Evolutionary conservation across 2,888 invertebrate genomes (phyloP).

Genomic region (Cyclophora punctaria): DNA sequence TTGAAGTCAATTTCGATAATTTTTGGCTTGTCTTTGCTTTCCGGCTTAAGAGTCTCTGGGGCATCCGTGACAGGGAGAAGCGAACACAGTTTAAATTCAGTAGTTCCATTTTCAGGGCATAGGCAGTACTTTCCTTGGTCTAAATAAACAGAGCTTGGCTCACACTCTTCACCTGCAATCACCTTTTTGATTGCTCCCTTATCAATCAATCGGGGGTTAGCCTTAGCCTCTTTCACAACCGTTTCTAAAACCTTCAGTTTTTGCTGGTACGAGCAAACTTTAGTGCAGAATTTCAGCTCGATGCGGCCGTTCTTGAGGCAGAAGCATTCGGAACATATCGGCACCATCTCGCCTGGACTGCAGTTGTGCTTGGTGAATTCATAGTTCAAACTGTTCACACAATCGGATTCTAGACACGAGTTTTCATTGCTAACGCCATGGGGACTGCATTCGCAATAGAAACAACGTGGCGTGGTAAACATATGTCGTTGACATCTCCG

Average conservation of each 20-base stretch:
- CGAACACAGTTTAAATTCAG: constrained; percentile 40
- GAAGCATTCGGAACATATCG: constrained; percentile 54
- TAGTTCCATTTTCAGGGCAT: constrained; percentile 43
- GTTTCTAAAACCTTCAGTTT: constrained; percentile 47
- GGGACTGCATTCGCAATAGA: constrained; percentile 50
- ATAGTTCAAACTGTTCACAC: constrained; percentile 35
- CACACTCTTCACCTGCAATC: constrained; percentile 28
- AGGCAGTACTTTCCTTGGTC: constrained; percentile 46
- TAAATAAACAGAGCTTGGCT: constrained; percentile 41
- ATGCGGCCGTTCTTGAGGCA: constrained; percentile 40
- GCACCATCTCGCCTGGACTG: constrained; percentile 47
- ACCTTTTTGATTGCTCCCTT: constrained; percentile 27
- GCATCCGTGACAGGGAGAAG: constrained; percentile 6
- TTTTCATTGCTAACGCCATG: constrained; percentile 40
- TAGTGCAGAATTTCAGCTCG: constrained; percentile 43
- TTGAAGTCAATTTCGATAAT: constrained; percentile 27
- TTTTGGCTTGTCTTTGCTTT: constrained; percentile 1
- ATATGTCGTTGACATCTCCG: constrained; percentile 36
- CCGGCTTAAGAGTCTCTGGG: background rate
- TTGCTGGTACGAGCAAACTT: constrained; percentile 39
- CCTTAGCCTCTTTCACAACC: constrained; percentile 31
- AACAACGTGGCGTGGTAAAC: constrained; percentile 46
- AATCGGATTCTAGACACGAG: constrained; percentile 46
- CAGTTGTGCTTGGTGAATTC: constrained; percentile 31
- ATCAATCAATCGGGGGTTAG: constrained; percentile 29